Evolutionary conservation across 2,113 vertebrate genomes (phyloP), one percentile per base, ranked within the genome.

Genomic region (Chinchilla lanigera): DNA sequence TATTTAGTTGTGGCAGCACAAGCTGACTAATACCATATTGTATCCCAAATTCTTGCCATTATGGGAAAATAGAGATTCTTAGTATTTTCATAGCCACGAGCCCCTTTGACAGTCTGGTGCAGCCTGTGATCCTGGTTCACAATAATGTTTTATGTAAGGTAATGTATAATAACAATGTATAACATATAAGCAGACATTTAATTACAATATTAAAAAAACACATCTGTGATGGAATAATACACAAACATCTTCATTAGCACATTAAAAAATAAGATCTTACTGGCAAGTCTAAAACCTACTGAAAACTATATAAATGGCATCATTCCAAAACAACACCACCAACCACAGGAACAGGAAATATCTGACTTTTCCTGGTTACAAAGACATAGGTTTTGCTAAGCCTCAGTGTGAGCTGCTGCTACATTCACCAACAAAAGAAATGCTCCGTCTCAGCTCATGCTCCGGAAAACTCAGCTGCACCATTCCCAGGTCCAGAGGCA

Each of bases 401-500:
- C 12, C 81, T 24, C 20, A 63, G 12, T 2, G 9, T 5, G 65
- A n/a, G 4, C 16, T 7, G 5, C 24, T 24, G 20, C 50, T 81
- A 1, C 0, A 19, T 2, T 69, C 38, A 69, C 20, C 44, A 0
- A 0, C 9, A 65, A 41, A 80, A 80, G 24, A 65, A 41, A 80
- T 22, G 33, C 38, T 54, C 12, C 11, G 0, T 50, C 67, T 50
- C 89, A 81, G 82, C 44, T 19, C 20, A 2, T 14, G 11, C 33
- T 38, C 0, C 5, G 33, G 22, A 30, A 30, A 41, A 61, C 73
- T 0, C 0, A n/a, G 73, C 28, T 4, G 44, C 5, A 0, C 28
- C 3, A 2, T 24, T 1, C 4, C 63, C 24, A 3, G 50, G 13
- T 13, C 16, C 13, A 30, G 65, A 17, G 52, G 19, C 5, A 0